These are phyloP conservation scores for Drosophila atroscutellata DNA, from an alignment of 2,888 invertebrate genomes.

Conservation along the genomic window DNA sequence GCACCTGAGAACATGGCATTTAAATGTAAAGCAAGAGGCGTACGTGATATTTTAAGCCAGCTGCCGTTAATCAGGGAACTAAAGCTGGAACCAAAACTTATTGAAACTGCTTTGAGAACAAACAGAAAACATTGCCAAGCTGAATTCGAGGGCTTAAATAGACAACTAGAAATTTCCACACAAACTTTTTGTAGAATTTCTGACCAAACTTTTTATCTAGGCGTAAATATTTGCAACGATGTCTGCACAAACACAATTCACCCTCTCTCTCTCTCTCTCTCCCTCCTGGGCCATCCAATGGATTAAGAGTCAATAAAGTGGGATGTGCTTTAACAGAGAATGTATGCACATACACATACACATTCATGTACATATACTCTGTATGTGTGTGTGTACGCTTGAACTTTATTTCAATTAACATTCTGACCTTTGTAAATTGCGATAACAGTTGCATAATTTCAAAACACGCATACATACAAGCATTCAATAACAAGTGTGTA, in stretches of 20 bases:
- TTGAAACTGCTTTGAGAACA: conserved; percentile 1
- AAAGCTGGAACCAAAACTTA: conserved; percentile 2
- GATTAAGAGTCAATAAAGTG: conserved; percentile 21
- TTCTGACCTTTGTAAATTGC: conserved; percentile 69
- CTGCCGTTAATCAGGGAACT: conserved; percentile 8
- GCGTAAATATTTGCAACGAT: conserved; percentile 51
- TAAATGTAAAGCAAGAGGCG: not conserved
- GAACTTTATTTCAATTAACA: conserved; percentile 64
- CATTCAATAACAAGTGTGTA: conserved; percentile 14
- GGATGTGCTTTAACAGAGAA: not conserved
- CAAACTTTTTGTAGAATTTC: conserved; percentile 6
- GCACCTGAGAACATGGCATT: not conserved
- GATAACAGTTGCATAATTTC: conserved; percentile 52
- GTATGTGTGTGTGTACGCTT: conserved; percentile 18
- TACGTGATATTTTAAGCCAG: conserved; percentile 11
- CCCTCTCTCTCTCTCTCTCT: not conserved
- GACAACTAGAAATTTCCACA: conserved; percentile 1
- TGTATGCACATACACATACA: not conserved
- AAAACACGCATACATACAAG: conserved; percentile 1
- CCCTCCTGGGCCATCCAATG: conserved; percentile 1
- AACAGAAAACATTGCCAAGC: not conserved
- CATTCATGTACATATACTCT: not conserved
- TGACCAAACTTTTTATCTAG: conserved; percentile 9
- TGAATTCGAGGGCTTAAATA: not conserved
- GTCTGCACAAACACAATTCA: conserved; percentile 49